Evolutionary conservation across 2,113 vertebrate species (phyloP), one percentile per base, ranked within the genome.

Genomic region (Hemibagrus wyckioides): DNA sequence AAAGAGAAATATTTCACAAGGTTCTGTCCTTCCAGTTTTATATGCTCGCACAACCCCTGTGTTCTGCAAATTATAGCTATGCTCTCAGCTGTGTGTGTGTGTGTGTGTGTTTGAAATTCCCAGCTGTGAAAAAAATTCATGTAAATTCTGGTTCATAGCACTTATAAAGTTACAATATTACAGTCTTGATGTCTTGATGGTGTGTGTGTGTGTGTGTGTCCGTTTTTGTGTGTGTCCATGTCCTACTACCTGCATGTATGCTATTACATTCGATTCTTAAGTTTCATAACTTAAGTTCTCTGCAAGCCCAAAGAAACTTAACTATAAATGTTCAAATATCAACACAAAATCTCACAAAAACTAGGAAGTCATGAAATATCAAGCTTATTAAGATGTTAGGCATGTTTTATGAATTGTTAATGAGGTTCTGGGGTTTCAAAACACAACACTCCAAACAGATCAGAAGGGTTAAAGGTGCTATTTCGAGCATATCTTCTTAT

Each of bases 401-500:
- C n/a, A 8, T 76, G 76, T 21, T 79, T 79, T 33, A 6, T 79
- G 19, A 79, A 52, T 54, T 52, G 48, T 44, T 76, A 76, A 48
- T 79, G 15, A 21, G 6, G 75, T 8, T 54, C 76, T 33, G 15
- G 2, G 23, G 5, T 76, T 23, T n/a, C 25, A 76, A 48, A 76
- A 76, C 25, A n/a, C 73, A 48, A 50, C 25, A 76, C 13, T n/a
- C 11, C 41, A n/a, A 52, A 33, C 2, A 30, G 6, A 54, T 52
- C n/a, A 79, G 17, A 54, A 30, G 48, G 75, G 44, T 52, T 52
- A n/a, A 77, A 30, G 48, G 76, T 79, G n/a, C 76, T 79, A 79
- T 54, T 30, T 33, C 19, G 17, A 79, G 48, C 48, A 50, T 76
- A 75, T 75, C 39, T 75, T 71, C 19, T 75, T 44, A 75, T 7